These are phyloP conservation scores for Phataginus tricuspis DNA, from an alignment of 2,797 vertebrate species.

Conservation along the genomic window DNA sequence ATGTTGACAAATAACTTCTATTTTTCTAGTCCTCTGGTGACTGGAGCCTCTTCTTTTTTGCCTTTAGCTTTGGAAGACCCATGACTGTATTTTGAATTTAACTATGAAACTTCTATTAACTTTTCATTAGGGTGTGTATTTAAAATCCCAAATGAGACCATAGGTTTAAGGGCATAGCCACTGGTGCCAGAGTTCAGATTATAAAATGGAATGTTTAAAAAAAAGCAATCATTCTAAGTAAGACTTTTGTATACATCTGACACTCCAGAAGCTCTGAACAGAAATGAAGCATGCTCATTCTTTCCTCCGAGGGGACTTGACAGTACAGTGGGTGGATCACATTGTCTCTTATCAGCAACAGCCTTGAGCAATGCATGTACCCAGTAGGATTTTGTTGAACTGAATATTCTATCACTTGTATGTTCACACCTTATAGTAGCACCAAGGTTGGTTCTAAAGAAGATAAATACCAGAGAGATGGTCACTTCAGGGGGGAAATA, in stretches of 20 bases:
- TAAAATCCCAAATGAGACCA: neutral
- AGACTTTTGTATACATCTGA: neutral
- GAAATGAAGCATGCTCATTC: neutral
- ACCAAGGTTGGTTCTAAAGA: neutral
- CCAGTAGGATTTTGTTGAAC: neutral
- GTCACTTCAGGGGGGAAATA: slow-evolving; percentile 31
- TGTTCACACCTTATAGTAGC: neutral
- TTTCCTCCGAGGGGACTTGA: neutral
- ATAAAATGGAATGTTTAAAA: neutral
- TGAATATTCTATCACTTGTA: neutral
- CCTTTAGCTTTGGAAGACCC: slow-evolving; percentile 12
- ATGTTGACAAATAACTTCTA: neutral
- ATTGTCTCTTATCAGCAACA: neutral
- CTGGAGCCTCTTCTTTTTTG: neutral
- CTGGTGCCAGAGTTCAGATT: neutral
- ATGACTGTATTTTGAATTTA: neutral
- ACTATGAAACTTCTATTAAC: neutral
- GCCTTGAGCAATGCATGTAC: neutral
- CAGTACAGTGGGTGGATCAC: neutral
- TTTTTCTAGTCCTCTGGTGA: neutral
- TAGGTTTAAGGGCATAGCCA: neutral
- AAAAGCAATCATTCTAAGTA: neutral
- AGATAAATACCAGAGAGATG: slow-evolving; percentile 53
- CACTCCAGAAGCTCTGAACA: neutral
- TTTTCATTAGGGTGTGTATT: neutral